Evolutionary conservation across 2,888 invertebrate species (phyloP).

Genomic region (Pinctada fucata): DNA sequence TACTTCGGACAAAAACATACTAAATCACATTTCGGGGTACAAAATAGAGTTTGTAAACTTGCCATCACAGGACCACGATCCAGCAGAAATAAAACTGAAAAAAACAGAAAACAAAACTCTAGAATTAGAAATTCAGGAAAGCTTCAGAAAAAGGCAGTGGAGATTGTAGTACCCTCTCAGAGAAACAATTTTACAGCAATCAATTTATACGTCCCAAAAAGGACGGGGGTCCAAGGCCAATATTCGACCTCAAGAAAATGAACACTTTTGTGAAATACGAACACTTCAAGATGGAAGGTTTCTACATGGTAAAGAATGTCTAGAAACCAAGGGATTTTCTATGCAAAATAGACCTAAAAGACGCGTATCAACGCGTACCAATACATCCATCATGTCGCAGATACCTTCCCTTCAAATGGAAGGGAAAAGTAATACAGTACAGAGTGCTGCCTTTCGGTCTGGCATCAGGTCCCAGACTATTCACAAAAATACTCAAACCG

Average conservation of each 20-base stretch:
- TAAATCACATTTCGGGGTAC: neutral
- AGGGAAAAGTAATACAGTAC: neutral
- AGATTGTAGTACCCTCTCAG: neutral
- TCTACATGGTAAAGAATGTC: neutral
- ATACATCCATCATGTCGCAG: conserved; percentile 1
- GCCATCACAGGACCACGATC: neutral
- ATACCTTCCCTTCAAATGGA: conserved; percentile 1
- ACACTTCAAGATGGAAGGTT: conserved; percentile 20
- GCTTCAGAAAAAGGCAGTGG: neutral
- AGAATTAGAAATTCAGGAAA: conserved; percentile 1
- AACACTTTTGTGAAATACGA: conserved; percentile 11
- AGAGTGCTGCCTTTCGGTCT: conserved; percentile 7
- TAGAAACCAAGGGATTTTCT: conserved; percentile 8
- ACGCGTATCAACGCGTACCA: conserved; percentile 15
- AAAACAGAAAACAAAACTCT: neutral
- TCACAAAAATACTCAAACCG: conserved; percentile 34
- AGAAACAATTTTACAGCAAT: conserved; percentile 19
- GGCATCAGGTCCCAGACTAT: conserved; percentile 21
- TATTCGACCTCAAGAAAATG: conserved; percentile 12
- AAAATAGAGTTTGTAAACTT: conserved; percentile 7
- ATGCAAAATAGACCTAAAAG: conserved; percentile 22
- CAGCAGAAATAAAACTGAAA: neutral
- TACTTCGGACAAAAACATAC: conserved; percentile 13
- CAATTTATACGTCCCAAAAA: conserved; percentile 17
- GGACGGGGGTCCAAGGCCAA: conserved; percentile 16